phyloP scores from a whole-genome alignment of 2,888 invertebrate species.

The Melinaea menophilus region DNA sequence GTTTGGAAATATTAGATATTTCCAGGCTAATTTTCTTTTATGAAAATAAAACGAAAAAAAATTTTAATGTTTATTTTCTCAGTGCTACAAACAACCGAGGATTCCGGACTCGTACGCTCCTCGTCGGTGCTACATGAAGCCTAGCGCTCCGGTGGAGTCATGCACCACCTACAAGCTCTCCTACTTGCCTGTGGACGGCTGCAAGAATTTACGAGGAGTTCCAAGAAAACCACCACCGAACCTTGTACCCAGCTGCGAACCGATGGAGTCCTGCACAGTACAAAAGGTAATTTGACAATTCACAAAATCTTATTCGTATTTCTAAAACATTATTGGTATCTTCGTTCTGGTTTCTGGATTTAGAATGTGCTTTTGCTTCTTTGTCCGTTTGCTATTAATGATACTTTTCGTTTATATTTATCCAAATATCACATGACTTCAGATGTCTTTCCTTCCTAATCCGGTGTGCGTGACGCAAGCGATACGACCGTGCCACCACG shows the following conservation, averaged over 20 bases:
- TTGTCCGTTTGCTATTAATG: no score
- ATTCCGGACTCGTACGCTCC: conserved; percentile 79
- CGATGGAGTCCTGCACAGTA: conserved; percentile 68
- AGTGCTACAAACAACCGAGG: conserved; percentile 77
- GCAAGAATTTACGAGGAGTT: conserved; percentile 59
- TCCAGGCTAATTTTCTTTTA: no score
- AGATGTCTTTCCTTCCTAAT: conserved; percentile 80
- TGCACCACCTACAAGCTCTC: conserved; percentile 83
- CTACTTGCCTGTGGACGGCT: conserved; percentile 73
- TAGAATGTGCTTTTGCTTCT: no score
- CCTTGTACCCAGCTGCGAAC: conserved; percentile 63
- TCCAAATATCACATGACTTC: conserved; percentile 13
- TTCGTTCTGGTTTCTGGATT: no score
- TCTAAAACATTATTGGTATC: no score
- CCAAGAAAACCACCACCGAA: conserved; percentile 53
- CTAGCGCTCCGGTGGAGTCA: conserved; percentile 76
- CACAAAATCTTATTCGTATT: no score
- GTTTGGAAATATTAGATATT: no score
- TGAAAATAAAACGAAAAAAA: not conserved
- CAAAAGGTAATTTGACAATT: conserved; percentile 48
- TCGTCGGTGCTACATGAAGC: conserved; percentile 74
- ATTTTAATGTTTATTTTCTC: conserved; percentile 6
- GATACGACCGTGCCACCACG: conserved; percentile 81
- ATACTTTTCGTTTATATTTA: not conserved
- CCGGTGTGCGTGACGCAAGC: conserved; percentile 76